Percentiles rank a stretch among this genome's conserved stretches.
phyloP scores from a whole-genome alignment of 2,113 vertebrate genomes.

The Saccopteryx leptura region DNA sequence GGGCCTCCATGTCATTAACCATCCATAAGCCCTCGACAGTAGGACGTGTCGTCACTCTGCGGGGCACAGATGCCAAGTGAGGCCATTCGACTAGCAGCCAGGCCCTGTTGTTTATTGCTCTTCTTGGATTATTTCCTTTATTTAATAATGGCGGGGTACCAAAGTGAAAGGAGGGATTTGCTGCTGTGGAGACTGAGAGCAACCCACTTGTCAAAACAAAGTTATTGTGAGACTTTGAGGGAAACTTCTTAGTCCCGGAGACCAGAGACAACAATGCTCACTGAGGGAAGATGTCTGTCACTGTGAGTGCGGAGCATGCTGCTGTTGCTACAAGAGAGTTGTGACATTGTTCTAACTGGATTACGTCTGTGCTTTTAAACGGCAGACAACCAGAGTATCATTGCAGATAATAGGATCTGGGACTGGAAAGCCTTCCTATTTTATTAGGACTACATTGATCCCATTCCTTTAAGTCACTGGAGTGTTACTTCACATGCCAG shows the following conservation, averaged over 20 bases:
- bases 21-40: constrained; percentile 55
- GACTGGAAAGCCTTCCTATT: constrained; percentile 81
- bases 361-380: constrained; percentile 79
- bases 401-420: constrained; percentile 76
- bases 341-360: constrained; percentile 83
- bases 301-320: constrained; percentile 59
- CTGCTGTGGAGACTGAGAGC: constrained; percentile 55
- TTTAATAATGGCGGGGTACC: constrained; percentile 43
- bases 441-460: constrained; percentile 60
- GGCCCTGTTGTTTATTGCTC: background rate
- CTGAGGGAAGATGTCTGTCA: constrained; percentile 78
- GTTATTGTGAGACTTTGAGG: constrained; percentile 62
- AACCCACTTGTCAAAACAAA: constrained; percentile 83
- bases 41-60: background rate
- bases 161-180: constrained; percentile 59
- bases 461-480: constrained; percentile 77
- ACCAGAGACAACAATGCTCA: constrained; percentile 75
- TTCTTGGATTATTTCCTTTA: constrained; percentile 39
- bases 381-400: constrained; percentile 71
- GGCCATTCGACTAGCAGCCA: background rate
- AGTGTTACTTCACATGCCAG: constrained; percentile 72
- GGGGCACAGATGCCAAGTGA: background rate
- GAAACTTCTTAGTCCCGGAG: constrained; percentile 63
- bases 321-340: constrained; percentile 69
- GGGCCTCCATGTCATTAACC: constrained; percentile 69